Evolutionary conservation across 2,113 vertebrate genomes (phyloP), one percentile per base, ranked within the genome.

Genomic region (Scartelaos histophorus): DNA sequence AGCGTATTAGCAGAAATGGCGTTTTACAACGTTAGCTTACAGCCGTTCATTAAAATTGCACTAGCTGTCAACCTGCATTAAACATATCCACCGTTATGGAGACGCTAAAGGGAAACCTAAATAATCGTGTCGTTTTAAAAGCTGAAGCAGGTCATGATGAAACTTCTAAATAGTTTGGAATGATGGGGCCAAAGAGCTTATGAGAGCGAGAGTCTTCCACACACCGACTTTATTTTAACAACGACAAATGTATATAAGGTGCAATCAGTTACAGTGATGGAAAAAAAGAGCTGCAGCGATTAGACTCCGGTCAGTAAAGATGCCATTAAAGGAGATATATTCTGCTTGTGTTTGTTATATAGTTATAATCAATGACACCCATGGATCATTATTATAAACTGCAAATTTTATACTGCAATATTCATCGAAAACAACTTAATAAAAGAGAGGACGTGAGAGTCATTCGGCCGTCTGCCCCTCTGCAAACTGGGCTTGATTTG

Each of bases 1-100:
- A 25, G 22, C 56, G n/a, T 15, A 25, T 58, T 58, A 58, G 56
- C 22, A 58, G 56, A 25, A 25, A 13, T 58, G 56, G 56, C n/a
- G 13, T 25, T 58, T 58, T 58, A 58, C 56, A 58, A 22, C 56
- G 13, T 58, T 58, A 25, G 56, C 56, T 58, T 58, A 58, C 56
- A 58, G 22, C 56, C 24, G 22, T 25, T 58, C 56, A 58, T 58
- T 58, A 58, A 58, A 58, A 58, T 58, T 58, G 56, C 56, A 58
- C 56, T 25, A 25, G 56, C 56, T 58, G 56, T 58, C 56, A 58
- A 25, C 56, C 15, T 7, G 22, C 24, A 58, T 58, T 58, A 58
- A 25, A 58, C 22, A 58, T 57, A 57, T 22, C 56, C 56, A 15
- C 22, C 1, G 13, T 22, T 25, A 22, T 25, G 56, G 56, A 13